These are phyloP conservation scores for Lerista edwardsae DNA, from an alignment of 2,797 vertebrate genomes.

Conservation along the genomic window DNA sequence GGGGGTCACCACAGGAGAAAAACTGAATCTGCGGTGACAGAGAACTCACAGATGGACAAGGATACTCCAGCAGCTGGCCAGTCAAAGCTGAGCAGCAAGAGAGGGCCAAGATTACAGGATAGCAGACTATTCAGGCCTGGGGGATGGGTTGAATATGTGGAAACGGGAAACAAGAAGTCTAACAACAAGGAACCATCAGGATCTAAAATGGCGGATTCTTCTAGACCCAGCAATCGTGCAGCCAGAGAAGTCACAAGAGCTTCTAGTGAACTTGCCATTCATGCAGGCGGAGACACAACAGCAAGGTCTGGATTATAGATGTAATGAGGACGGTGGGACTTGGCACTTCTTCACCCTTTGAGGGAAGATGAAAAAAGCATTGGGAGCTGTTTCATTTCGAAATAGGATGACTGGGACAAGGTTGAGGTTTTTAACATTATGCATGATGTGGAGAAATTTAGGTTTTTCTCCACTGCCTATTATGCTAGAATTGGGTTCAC, in stretches of 20 bases:
- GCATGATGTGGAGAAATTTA: not conserved
- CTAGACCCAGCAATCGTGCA: not conserved
- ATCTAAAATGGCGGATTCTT: not conserved
- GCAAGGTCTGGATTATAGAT: not conserved
- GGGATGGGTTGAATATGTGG: not conserved
- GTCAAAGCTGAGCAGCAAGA: not conserved
- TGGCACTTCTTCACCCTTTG: no score
- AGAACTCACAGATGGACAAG: not conserved
- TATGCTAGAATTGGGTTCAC: no score
- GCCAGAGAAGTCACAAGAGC: not conserved
- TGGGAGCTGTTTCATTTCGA: not conserved
- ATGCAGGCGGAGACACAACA: not conserved
- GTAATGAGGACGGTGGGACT: not conserved
- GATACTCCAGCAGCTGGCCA: not conserved
- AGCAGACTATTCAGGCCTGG: not conserved
- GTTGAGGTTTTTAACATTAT: not conserved
- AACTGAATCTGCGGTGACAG: not conserved
- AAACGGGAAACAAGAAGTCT: not conserved
- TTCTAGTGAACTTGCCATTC: not conserved
- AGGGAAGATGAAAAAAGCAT: not conserved
- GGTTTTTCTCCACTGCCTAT: not conserved
- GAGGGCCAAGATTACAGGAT: not conserved
- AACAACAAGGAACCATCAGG: not conserved
- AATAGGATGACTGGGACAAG: not conserved
- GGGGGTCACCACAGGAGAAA: not conserved